These are phyloP conservation scores for Ips nitidus DNA, from an alignment of 1,140 invertebrate genomes.

Conservation along the genomic window DNA sequence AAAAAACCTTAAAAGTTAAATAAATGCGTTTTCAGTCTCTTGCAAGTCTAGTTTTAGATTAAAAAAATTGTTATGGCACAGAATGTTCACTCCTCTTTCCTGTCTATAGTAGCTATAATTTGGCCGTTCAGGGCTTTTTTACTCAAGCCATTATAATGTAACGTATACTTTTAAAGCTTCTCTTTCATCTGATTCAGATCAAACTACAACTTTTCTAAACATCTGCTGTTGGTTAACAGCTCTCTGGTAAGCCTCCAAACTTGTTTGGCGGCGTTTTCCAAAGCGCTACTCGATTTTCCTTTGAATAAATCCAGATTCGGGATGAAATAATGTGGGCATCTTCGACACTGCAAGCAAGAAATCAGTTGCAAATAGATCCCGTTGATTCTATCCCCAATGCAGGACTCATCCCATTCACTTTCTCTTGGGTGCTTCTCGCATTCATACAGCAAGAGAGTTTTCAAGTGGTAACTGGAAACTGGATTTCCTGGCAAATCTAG, in stretches of 20 bases:
- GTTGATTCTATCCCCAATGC: slow-evolving; percentile 87
- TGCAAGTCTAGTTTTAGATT: not conserved
- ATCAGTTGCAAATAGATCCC: slow-evolving; percentile 95
- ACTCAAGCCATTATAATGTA: too few species aligned
- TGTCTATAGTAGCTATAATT: not conserved
- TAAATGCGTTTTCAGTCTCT: slow-evolving; percentile 4
- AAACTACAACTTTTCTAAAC: slow-evolving; percentile 78
- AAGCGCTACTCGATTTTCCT: slow-evolving; percentile 80
- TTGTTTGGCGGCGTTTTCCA: slow-evolving; percentile 90
- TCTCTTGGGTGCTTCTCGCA: slow-evolving; percentile 94
- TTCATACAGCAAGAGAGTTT: slow-evolving; percentile 88
- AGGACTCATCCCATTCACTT: slow-evolving; percentile 89
- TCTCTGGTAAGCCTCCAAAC: slow-evolving; percentile 88
- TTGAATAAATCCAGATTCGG: slow-evolving; percentile 87
- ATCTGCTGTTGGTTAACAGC: slow-evolving; percentile 84
- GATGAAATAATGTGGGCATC: slow-evolving; percentile 91
- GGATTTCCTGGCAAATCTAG: slow-evolving; percentile 86
- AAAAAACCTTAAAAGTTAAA: not conserved
- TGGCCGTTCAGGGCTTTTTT: not conserved
- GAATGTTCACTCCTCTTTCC: slow-evolving; percentile 15
- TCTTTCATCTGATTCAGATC: too few species aligned
- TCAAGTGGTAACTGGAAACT: slow-evolving; percentile 85
- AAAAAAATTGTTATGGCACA: slow-evolving; percentile 18
- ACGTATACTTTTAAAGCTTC: too few species aligned
- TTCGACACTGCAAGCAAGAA: slow-evolving; percentile 89